Conservation (phyloP, 2,888 invertebrate genomes). For the Gordius sp. region DNA sequence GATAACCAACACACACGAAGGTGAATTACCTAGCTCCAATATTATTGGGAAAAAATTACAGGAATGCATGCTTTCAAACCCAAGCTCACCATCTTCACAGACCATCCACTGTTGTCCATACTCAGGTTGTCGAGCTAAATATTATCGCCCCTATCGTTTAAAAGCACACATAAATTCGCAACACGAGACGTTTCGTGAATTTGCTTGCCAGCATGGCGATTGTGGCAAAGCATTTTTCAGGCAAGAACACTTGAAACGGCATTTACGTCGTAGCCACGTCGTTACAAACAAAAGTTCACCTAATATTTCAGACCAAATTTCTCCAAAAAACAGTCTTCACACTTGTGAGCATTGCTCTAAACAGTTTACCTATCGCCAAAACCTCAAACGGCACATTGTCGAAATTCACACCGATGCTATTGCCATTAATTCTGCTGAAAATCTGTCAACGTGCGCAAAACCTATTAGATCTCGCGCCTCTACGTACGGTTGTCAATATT, state of each 20-base stretch:
- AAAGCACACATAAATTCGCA: background rate
- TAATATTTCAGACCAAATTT: background rate
- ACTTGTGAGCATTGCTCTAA: no score
- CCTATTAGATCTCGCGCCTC: no score
- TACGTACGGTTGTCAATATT: no score
- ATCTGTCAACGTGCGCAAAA: no score
- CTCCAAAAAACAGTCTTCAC: no score
- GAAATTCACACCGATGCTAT: no score
- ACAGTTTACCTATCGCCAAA: no score
- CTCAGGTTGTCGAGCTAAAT: background rate
- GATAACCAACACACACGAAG: no score
- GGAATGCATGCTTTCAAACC: background rate
- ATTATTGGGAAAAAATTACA: no score
- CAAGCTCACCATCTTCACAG: background rate
- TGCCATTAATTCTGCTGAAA: no score
- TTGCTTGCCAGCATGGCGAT: background rate
- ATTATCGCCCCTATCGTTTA: background rate
- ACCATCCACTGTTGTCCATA: background rate
- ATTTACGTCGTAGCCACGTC: background rate
- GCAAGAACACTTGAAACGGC: background rate
- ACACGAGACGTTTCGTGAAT: background rate
- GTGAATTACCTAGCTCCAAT: no score
- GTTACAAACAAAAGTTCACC: background rate
- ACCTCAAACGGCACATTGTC: no score
- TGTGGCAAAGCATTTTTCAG: background rate